These are phyloP conservation scores for Lasioglossum figueresi DNA, from an alignment of 2,888 invertebrate species.

Conservation along the genomic window DNA sequence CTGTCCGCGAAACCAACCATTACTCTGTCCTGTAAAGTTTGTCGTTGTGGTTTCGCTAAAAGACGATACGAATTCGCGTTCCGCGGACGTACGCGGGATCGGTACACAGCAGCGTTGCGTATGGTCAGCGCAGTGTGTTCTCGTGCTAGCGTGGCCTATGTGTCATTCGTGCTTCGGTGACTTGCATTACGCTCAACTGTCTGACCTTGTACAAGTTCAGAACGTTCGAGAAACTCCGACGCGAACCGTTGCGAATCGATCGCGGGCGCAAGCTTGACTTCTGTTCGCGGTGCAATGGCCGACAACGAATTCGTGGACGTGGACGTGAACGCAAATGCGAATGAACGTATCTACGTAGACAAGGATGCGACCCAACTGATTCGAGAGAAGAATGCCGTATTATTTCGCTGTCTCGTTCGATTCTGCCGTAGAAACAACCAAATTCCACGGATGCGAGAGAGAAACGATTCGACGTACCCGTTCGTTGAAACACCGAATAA, in stretches of 20 bases:
- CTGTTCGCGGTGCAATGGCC: constrained; percentile 9
- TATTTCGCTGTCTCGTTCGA: neutral
- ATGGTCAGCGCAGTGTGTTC: neutral
- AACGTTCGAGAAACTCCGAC: constrained; percentile 55
- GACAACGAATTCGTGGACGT: neutral
- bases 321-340: neutral
- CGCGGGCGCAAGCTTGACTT: constrained; percentile 32
- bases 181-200: constrained; percentile 46
- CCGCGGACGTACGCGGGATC: neutral
- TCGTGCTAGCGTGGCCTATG: neutral
- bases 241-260: constrained; percentile 48
- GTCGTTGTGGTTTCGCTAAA: neutral
- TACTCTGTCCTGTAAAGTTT: neutral
- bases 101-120: neutral
- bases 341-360: neutral
- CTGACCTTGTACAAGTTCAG: constrained; percentile 62
- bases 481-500: neutral
- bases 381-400: neutral
- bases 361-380: neutral
- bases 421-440: neutral
- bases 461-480: neutral
- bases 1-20: neutral
- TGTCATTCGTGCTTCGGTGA: constrained; percentile 19
- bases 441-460: neutral
- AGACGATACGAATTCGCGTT: neutral